A percentile compares a stretch with the other conserved stretches of the same genome.
Conservation (phyloP, 2,888 invertebrate species). For the Apodemia hepburni region DNA sequence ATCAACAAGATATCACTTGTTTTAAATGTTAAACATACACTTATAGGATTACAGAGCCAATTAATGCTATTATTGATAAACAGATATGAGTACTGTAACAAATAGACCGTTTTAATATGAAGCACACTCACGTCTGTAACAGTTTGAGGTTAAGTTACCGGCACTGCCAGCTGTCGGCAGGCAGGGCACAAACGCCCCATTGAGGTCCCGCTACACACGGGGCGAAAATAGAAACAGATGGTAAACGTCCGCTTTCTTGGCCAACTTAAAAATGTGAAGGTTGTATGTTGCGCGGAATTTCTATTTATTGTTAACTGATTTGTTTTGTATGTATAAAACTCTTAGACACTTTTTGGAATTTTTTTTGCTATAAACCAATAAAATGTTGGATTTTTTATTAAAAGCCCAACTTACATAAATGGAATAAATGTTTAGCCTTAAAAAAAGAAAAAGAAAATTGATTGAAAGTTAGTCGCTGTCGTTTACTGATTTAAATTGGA, state of each 20-base stretch:
- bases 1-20: background rate
- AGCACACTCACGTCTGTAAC: constrained; percentile 74
- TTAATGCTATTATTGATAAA: constrained; percentile 19
- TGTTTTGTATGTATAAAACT: too few species aligned
- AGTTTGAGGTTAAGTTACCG: constrained; percentile 78
- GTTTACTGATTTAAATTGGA: too few species aligned
- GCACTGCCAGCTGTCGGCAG: constrained; percentile 66
- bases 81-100: constrained; percentile 35
- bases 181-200: constrained; percentile 57
- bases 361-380: too few species aligned
- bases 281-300: too few species aligned
- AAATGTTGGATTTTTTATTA: too few species aligned
- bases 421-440: too few species aligned
- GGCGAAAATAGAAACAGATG: constrained; percentile 42
- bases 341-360: too few species aligned
- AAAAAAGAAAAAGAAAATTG: too few species aligned
- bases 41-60: background rate
- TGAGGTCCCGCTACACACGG: constrained; percentile 50
- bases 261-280: background rate
- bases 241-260: constrained; percentile 20
- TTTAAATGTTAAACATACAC: constrained; percentile 26
- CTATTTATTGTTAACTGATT: too few species aligned
- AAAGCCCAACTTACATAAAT: too few species aligned
- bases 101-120: constrained; percentile 63
- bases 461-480: too few species aligned